Conservation (phyloP, 1,140 invertebrate genomes). For the Drosophila sp. region DNA sequence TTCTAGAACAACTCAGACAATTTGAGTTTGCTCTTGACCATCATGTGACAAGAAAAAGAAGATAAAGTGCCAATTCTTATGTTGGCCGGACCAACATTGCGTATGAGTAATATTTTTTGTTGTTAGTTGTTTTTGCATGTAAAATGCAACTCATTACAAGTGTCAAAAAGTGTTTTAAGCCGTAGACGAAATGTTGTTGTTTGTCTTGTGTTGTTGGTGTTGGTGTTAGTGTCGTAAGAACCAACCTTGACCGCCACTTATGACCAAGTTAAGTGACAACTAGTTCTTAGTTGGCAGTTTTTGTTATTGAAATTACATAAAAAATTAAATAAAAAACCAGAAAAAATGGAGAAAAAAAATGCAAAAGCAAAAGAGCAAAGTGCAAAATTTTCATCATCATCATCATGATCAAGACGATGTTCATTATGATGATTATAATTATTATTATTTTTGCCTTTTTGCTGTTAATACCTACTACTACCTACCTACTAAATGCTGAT, state of each 20-base stretch:
- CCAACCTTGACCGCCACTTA: conserved; percentile 46
- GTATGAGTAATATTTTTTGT: conserved; percentile 57
- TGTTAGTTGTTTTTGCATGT: conserved; percentile 44
- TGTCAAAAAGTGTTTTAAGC: conserved; percentile 34
- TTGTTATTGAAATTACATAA: conserved; percentile 47
- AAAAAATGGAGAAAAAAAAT: neutral
- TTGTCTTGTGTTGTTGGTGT: neutral
- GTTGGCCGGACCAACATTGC: conserved; percentile 41
- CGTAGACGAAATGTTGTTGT: conserved; percentile 5
- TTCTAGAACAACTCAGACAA: conserved; percentile 32
- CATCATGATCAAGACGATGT: conserved; percentile 37
- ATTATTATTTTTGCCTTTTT: conserved; percentile 37
- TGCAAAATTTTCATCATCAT: conserved; percentile 48
- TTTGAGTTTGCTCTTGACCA: conserved; percentile 44
- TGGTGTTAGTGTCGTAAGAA: no score
- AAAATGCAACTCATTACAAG: conserved; percentile 63
- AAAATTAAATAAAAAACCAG: conserved; percentile 22
- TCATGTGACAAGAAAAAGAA: conserved; percentile 15
- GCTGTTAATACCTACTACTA: neutral
- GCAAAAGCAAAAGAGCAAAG: conserved; percentile 31
- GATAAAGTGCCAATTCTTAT: conserved; percentile 30
- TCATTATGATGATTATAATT: conserved; percentile 38
- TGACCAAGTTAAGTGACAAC: conserved; percentile 18
- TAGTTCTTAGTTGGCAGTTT: conserved; percentile 39
- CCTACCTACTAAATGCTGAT: conserved; percentile 30